These are phyloP conservation scores for Plusia festucae DNA, from an alignment of 2,888 invertebrate genomes.

Conservation along the genomic window DNA sequence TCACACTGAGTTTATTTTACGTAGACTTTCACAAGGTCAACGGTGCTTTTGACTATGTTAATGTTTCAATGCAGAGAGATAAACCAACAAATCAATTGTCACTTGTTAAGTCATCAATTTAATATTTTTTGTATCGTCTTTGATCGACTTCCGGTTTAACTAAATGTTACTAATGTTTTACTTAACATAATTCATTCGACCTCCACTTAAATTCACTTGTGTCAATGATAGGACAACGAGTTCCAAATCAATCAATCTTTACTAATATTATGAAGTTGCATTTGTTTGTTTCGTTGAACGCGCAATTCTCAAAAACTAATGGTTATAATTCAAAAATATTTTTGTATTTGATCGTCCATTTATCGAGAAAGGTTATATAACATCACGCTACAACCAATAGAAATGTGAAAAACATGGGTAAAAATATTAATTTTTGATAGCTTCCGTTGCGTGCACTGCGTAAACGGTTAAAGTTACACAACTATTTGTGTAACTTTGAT, in stretches of 20 bases:
- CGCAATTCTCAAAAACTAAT: no score
- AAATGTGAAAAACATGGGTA: no score
- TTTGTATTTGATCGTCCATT: no score
- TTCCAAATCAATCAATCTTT: background rate
- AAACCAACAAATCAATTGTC: slow-evolving; percentile 24
- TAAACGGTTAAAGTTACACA: no score
- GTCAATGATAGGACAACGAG: background rate
- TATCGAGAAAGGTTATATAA: no score
- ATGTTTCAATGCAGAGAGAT: slow-evolving; percentile 21
- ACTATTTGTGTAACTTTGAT: no score
- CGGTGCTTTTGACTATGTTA: slow-evolving; percentile 1
- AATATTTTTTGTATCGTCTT: background rate
- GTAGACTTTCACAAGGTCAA: slow-evolving; percentile 24
- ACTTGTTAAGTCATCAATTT: slow-evolving; percentile 6
- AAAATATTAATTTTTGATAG: no score
- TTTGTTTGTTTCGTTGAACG: no score
- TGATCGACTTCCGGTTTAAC: background rate
- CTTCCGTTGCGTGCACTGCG: no score
- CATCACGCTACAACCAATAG: no score
- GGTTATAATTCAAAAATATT: no score
- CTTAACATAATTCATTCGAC: background rate
- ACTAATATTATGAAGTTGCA: no score
- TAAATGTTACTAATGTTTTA: background rate
- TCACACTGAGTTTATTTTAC: slow-evolving; percentile 9
- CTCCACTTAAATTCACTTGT: background rate